Evolutionary conservation across 2,888 invertebrate genomes (phyloP).

Genomic region (Volucella zonaria): DNA sequence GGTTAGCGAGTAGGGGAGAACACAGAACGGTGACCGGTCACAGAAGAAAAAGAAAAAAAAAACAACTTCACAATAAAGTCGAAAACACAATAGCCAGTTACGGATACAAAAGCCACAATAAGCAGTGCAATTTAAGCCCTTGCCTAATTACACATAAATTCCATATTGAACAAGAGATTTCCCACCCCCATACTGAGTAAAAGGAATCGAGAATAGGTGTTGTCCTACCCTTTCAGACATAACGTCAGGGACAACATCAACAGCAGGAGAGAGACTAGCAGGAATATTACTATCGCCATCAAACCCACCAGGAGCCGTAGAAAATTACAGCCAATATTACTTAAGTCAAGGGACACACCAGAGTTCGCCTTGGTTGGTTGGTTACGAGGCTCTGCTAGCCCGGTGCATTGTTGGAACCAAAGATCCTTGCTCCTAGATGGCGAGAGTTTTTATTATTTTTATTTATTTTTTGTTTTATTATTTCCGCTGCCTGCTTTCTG

Average conservation of each 20-base stretch:
- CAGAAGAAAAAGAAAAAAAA: slow-evolving; percentile 23
- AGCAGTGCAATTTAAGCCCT: slow-evolving; percentile 71
- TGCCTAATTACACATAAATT: slow-evolving; percentile 73
- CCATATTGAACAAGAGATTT: slow-evolving; percentile 72
- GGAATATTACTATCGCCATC: slow-evolving; percentile 36
- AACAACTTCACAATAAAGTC: slow-evolving; percentile 48
- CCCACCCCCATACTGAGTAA: not conserved
- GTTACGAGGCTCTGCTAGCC: slow-evolving; percentile 17
- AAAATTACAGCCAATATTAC: slow-evolving; percentile 67
- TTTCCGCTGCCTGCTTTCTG: slow-evolving; percentile 7
- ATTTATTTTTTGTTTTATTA: slow-evolving; percentile 8
- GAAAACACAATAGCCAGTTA: slow-evolving; percentile 51
- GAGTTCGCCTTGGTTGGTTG: slow-evolving; percentile 37
- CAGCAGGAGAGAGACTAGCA: not conserved
- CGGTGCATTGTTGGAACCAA: slow-evolving; percentile 55
- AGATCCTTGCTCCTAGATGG: slow-evolving; percentile 33
- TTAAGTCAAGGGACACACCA: slow-evolving; percentile 52
- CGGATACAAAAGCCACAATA: slow-evolving; percentile 67
- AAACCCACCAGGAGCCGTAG: slow-evolving; percentile 48
- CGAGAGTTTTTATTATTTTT: not conserved
- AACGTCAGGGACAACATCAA: too few relatives aligned
- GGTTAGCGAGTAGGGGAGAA: slow-evolving; percentile 31
- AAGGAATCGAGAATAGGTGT: too few relatives aligned
- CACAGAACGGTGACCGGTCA: slow-evolving; percentile 31
- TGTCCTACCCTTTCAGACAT: too few relatives aligned